These are phyloP conservation scores for Phocoena sinus DNA, from an alignment of 2,113 vertebrate genomes.

Conservation along the genomic window DNA sequence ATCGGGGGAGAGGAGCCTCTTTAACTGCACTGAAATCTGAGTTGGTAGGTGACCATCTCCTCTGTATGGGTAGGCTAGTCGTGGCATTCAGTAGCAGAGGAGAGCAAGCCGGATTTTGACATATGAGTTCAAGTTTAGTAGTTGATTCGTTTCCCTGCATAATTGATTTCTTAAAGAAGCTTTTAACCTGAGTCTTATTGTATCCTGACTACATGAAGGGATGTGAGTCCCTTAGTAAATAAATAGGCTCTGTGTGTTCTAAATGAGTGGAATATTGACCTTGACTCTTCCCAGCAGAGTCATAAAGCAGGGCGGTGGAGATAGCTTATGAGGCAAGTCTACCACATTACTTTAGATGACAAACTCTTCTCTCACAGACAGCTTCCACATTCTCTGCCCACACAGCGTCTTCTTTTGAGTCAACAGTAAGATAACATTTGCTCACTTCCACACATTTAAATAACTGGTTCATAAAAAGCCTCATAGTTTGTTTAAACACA, in stretches of 20 bases:
- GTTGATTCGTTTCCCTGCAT: not conserved
- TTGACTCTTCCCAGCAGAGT: not conserved
- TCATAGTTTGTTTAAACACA: not conserved
- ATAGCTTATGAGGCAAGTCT: conserved; percentile 52
- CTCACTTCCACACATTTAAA: conserved; percentile 5
- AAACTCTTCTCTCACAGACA: not conserved
- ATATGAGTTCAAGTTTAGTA: not conserved
- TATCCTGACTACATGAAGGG: not conserved
- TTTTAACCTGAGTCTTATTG: not conserved
- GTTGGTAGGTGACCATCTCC: not conserved
- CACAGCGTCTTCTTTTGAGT: conserved; percentile 18
- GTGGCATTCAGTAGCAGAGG: not conserved
- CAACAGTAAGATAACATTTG: not conserved
- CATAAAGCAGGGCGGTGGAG: not conserved
- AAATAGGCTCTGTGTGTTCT: conserved; percentile 23
- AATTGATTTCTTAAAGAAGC: not conserved
- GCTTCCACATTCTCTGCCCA: not conserved
- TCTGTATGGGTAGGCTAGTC: rapidly evolving
- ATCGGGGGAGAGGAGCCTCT: not conserved
- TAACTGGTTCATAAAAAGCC: not conserved
- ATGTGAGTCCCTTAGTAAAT: not conserved
- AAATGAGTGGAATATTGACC: conserved; percentile 51
- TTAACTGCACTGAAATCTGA: not conserved
- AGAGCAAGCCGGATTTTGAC: not conserved
- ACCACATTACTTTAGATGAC: conserved; percentile 54